Evolutionary conservation across 2,888 invertebrate species (phyloP).

Genomic region (Deilephila elpenor): DNA sequence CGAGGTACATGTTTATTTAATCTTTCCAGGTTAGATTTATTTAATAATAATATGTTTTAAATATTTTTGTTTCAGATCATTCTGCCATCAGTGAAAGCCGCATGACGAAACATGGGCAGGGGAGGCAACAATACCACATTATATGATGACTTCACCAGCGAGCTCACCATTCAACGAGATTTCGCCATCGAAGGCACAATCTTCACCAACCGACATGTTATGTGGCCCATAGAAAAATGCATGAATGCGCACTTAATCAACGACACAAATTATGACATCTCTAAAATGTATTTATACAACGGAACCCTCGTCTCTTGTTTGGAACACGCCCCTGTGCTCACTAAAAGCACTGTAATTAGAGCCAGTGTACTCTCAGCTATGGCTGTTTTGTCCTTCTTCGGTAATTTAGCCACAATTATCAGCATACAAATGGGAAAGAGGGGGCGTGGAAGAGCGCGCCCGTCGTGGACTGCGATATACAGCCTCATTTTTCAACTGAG

Average conservation of each 20-base stretch:
- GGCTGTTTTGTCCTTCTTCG: conserved; percentile 89
- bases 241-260: conserved; percentile 60
- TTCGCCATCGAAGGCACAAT: conserved; percentile 49
- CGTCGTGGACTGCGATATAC: conserved; percentile 89
- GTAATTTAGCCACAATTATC: conserved; percentile 90
- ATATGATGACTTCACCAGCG: conserved; percentile 65
- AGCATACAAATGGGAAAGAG: conserved; percentile 88
- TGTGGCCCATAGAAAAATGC: conserved; percentile 74
- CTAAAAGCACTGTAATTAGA: conserved; percentile 86
- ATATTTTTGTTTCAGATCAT: conserved; percentile 65
- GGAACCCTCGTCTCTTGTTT: conserved; percentile 74
- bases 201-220: conserved; percentile 48
- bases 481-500: conserved; percentile 92
- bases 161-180: conserved; percentile 57
- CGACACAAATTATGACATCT: conserved; percentile 55
- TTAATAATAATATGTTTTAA: neutral
- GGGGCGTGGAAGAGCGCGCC: conserved; percentile 82
- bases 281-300: conserved; percentile 60
- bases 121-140: conserved; percentile 79
- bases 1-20: neutral
- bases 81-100: conserved; percentile 51
- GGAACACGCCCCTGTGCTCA: conserved; percentile 88
- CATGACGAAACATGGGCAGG: conserved; percentile 79
- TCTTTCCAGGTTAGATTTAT: neutral
- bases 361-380: conserved; percentile 88